A percentile compares a stretch with the other conserved stretches of the same genome.
Conservation (phyloP, 2,888 invertebrate genomes). For the Lasioglossum leucozonium region DNA sequence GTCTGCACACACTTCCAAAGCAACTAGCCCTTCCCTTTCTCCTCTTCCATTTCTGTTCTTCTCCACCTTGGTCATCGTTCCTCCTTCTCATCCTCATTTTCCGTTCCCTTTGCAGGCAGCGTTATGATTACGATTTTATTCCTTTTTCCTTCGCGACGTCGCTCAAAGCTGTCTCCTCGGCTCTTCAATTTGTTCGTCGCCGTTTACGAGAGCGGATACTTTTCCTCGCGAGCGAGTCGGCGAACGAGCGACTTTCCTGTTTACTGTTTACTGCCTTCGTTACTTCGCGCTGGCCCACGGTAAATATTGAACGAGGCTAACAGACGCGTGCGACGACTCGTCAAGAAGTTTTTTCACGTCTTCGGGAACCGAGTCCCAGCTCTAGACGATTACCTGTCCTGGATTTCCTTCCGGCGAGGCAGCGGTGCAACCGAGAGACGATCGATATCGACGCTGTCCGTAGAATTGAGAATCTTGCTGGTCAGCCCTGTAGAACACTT, state of each 20-base stretch:
- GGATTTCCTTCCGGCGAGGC: neutral
- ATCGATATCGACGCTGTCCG: neutral
- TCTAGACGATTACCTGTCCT: neutral
- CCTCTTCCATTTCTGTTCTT: neutral
- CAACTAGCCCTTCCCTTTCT: neutral
- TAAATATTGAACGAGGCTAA: constrained; percentile 14
- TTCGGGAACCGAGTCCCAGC: neutral
- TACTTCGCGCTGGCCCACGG: neutral
- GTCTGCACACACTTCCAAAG: constrained; percentile 51
- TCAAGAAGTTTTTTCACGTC: constrained; percentile 2
- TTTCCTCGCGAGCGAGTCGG: neutral
- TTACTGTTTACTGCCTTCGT: constrained; percentile 12
- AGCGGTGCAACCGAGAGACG: neutral
- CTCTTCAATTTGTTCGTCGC: constrained; percentile 19
- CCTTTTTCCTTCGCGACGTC: neutral
- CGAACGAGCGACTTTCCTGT: neutral
- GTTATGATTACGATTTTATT: constrained; percentile 32
- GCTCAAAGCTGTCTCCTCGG: constrained; percentile 8
- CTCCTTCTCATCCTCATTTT: constrained; percentile 1
- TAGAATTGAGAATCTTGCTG: neutral
- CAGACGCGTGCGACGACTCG: neutral
- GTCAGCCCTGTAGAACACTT: neutral
- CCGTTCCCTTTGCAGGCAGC: neutral
- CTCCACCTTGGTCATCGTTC: neutral
- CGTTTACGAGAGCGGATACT: constrained; percentile 8